Base-by-base conservation (phyloP, 2,888 invertebrate genomes). In the Drosophila koepferae region DNA sequence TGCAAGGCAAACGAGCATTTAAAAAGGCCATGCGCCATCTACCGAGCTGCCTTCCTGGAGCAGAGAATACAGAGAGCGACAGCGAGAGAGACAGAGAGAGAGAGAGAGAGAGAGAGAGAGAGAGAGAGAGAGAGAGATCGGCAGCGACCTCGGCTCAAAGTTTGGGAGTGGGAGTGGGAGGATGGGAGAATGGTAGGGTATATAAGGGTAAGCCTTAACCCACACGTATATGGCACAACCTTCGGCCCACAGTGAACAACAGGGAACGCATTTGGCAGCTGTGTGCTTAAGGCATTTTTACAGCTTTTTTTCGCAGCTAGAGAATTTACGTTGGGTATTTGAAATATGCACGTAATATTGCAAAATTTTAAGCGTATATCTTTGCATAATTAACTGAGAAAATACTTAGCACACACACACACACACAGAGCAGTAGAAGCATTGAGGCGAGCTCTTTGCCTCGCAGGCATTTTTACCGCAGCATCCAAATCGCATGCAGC, bases 261-360 rank as follows among this genome's bases (percentile, higher is more conserved):
- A 40, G 20, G 2, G 56, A 58, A 60, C 67, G 61, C 81, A 66
- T 70, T 78, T 79, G 77, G 71, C 66, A 63, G 70, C 64, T 72
- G 75, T 63, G 72, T 80, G 79, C 85, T 82, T 75, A 76, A 74
- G 87, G 85, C 85, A 85, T 87, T 85, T 87, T 85, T 85, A 87
- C 87, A 82, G 84, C 87, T 77, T 74, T 70, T 54, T 80, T 82
- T 65, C 63, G 63, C 60, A 65, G 79, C 80, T 41, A 61, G 63
- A 66, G 79, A 78, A 76, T 86, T 81, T 74, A 80, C 77, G 83
- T 63, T 64, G 72, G 74, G 81, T 85, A 87, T 87, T 87, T 87
- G 89, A 87, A 87, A 85, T 87, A 87, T 87, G 89, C 87, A 89
- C 89, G 89, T 89, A 87, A 87, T 87, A 87, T 87, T 89, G 86